Evolutionary conservation across 2,888 invertebrate species (phyloP).

Genomic region (Dolomedes plantarius): DNA sequence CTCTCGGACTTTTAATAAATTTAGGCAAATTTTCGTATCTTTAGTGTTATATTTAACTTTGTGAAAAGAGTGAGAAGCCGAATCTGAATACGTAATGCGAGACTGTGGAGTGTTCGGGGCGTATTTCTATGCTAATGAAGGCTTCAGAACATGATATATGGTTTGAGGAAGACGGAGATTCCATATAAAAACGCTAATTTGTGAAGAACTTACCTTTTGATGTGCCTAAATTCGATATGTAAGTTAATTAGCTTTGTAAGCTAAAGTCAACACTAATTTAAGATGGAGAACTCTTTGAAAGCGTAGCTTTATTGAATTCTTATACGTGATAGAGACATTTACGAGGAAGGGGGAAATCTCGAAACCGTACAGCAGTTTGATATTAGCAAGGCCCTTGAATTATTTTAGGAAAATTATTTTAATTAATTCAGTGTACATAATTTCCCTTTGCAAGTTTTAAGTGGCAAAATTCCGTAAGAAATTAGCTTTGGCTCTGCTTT

Average conservation of each 20-base stretch:
- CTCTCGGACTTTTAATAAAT: constrained; percentile 17
- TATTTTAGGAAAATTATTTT: too few species aligned
- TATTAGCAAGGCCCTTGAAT: too few species aligned
- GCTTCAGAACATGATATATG: not conserved
- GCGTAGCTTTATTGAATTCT: not conserved
- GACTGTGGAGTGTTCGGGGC: not conserved
- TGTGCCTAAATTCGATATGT: not conserved
- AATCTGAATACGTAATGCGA: constrained; percentile 10
- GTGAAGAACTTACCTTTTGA: not conserved
- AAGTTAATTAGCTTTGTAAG: not conserved
- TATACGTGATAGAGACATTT: too few species aligned
- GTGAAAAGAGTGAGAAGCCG: not conserved
- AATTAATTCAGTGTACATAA: too few species aligned
- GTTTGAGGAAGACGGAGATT: not conserved
- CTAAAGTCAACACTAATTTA: not conserved
- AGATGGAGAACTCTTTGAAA: not conserved
- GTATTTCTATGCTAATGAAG: constrained; percentile 1
- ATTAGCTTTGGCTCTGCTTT: too few species aligned
- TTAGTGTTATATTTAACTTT: constrained; percentile 22
- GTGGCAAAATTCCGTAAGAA: too few species aligned
- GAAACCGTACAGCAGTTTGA: too few species aligned
- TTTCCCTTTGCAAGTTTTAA: too few species aligned
- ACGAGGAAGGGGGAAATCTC: too few species aligned
- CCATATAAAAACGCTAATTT: not conserved
- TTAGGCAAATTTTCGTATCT: constrained; percentile 27